Evolutionary conservation across 2,888 invertebrate genomes (phyloP), one percentile per base, ranked within the genome.

Genomic region (Volucella inflata): DNA sequence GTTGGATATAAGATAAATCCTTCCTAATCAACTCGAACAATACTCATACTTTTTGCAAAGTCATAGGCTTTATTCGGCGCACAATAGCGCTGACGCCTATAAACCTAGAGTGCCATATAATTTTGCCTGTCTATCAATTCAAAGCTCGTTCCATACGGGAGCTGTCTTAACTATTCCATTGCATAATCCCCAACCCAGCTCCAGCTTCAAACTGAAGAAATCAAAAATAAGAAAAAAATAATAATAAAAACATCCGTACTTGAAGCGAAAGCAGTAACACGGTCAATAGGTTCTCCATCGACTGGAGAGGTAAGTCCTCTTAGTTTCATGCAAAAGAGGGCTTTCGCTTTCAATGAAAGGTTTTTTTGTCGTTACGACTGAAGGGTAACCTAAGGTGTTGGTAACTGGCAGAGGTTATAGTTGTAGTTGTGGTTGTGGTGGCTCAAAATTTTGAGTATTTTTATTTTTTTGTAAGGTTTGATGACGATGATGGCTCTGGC

Each of bases 221-320:
- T 11, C n/a, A 50, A 42, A 30, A 51, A 55, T 30, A 30, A 30
- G 4, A 30, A 14, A 36, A 46, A 30, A 10, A 40, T 10, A 12
- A 48, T 21, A 21, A 51, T 36, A 14, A 55, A 55, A 40, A 30
- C 36, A 77, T 46, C 46, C 67, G 53, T 44, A 53, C 64, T 55
- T 65, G 55, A 62, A 70, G 68, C 68, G 80, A 81, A 81, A 81
- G 80, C 75, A 79, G 57, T 76, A 64, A 70, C 76, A 76, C 70
- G 81, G 76, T 81, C 81, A 76, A 76, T 81, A 65, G 57, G 62
- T 68, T 62, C 75, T 75, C 65, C 68, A 68, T 55, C 30, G 44
- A 40, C 51, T n/a, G 38, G 30, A 42, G 70, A 42, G 57, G 40
- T 64, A 70, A 59, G 72, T 79, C 81, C 70, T 59, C 70, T 81